Conservation (phyloP, 2,113 vertebrate genomes). For the Isichthys henryi region DNA sequence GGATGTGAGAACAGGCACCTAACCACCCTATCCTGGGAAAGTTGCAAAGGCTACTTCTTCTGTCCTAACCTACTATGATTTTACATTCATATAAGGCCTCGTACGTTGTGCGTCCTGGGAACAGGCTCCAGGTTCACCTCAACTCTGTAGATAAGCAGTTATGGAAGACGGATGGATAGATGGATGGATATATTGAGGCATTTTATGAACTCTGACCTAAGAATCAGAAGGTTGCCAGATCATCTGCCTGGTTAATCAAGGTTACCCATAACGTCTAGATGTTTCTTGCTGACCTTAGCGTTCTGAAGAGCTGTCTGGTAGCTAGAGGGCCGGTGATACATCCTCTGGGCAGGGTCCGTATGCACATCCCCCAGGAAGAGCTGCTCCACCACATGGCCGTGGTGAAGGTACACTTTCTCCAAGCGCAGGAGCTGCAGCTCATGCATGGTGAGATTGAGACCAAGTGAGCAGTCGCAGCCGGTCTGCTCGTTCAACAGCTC, state of each 20-base stretch:
- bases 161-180: neutral
- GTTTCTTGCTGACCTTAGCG: constrained; percentile 59
- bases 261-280: neutral
- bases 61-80: neutral
- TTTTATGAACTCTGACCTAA: neutral
- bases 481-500: constrained; percentile 68
- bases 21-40: neutral
- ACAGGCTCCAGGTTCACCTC: neutral
- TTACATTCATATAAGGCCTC: neutral
- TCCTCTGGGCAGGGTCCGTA: constrained; percentile 69
- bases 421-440: constrained; percentile 76
- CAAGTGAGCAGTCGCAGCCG: constrained; percentile 63
- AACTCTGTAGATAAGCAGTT: neutral
- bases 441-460: constrained; percentile 75
- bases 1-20: neutral
- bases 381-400: constrained; percentile 68
- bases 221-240: neutral
- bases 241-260: constrained; percentile 3
- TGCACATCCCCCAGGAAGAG: constrained; percentile 73
- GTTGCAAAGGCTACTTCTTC: neutral
- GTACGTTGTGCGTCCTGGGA: neutral
- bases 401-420: constrained; percentile 73
- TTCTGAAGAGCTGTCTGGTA: constrained; percentile 79
- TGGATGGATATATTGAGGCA: neutral
- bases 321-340: constrained; percentile 71